phyloP scores from a whole-genome alignment of 2,888 invertebrate genomes.

The Eugnorisma glareosa region DNA sequence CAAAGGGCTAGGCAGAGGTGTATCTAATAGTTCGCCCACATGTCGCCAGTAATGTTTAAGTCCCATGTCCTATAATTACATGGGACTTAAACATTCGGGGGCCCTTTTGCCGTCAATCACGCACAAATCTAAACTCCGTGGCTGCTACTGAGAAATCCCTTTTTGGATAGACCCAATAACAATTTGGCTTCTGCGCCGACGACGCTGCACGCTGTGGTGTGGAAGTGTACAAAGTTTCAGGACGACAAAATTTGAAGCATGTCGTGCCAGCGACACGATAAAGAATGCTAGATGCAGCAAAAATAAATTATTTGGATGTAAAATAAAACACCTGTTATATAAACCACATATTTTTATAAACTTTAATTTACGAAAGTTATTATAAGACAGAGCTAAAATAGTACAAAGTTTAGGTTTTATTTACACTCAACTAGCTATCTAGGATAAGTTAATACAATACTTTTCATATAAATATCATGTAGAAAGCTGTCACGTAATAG shows the following conservation, averaged over 20 bases:
- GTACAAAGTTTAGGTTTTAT: constrained; percentile 67
- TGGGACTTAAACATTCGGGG: too few relatives aligned
- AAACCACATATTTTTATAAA: constrained; percentile 69
- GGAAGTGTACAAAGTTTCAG: not conserved
- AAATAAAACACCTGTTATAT: constrained; percentile 55
- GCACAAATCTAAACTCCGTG: not conserved
- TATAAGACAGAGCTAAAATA: constrained; percentile 63
- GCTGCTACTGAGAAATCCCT: not conserved
- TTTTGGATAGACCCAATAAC: not conserved
- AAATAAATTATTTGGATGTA: not conserved
- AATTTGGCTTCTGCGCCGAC: not conserved
- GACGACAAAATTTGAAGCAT: not conserved
- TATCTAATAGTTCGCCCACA: not conserved
- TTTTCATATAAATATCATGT: constrained; percentile 32
- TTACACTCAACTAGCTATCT: constrained; percentile 66
- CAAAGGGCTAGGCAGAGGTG: not conserved
- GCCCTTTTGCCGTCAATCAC: not conserved
- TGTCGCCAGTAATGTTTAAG: not conserved
- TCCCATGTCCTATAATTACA: too few relatives aligned
- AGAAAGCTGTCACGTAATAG: not conserved
- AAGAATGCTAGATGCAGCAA: not conserved
- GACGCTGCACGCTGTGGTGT: not conserved
- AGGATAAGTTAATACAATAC: constrained; percentile 45
- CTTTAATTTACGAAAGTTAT: constrained; percentile 65
- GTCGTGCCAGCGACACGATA: not conserved